Evolutionary conservation across 1,140 invertebrate genomes (phyloP), one percentile per base, ranked within the genome.

Genomic region (Drosophila navojoa): DNA sequence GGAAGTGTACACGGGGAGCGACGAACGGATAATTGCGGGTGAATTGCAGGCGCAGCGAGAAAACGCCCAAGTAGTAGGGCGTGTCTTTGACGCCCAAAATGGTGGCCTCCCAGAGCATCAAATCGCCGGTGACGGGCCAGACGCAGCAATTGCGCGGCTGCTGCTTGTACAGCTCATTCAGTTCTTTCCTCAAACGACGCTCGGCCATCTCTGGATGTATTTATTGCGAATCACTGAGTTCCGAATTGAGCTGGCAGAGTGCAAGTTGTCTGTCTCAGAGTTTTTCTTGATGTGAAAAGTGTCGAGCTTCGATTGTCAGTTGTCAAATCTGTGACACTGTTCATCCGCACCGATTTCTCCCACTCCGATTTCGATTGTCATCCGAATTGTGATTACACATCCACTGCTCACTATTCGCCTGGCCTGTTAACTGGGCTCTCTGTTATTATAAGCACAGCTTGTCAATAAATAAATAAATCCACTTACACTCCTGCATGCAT

Each of bases 51-150:
- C 32, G 11, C 40, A 70, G 16, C 15, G 7, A 5, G 15, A 62
- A 70, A 3, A 62, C 29, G 49, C 67, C 67, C 29, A 47, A 9
- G 35, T 55, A 52, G n/a, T 70, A 70, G 19, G 59, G 49, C 10
- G 58, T 55, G 11, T 42, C 52, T 1, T 38, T 1, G 0, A 29
- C 49, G 2, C 67, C 67, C 16, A 44, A 15, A 0, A 70, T 62
- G 16, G 49, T 27, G 0, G 67, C 57, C 40, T 52, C 29, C 67
- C 67, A 70, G 4, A 15, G 25, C 49, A 70, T 54, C 27, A 63
- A 42, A 7, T 70, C 59, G 0, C 49, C 47, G 7, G 16, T 13
- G 4, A 54, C n/a, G 7, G 67, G 67, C 47, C 47, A 52, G 5
- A 50, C 67, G 4, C 52, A 47, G 5, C 68, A 70, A n/a, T 70